Base-by-base conservation (phyloP, 2,888 invertebrate genomes). In the Seladonia tumulorum region DNA sequence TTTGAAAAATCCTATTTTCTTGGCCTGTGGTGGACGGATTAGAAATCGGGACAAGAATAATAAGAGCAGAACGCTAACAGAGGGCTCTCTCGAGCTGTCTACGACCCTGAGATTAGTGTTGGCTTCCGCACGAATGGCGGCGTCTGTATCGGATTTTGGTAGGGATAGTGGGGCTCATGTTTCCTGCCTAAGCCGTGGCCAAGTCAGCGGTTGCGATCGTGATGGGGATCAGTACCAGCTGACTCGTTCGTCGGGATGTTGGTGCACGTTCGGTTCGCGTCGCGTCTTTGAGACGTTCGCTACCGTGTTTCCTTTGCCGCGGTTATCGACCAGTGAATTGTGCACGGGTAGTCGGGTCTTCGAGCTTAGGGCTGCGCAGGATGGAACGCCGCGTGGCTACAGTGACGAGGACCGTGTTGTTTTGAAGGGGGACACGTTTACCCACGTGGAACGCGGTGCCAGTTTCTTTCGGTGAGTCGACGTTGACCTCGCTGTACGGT, bases 161-260 rank as follows among this genome's bases (percentile, higher is more conserved):
- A 42, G n/a, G 66, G 66, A 45, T 60, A 0, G 49, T 77, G 18
- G 71, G 71, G 60, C 88, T 84, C 68, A 82, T 73, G 71, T 82
- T 76, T 16, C 68, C 79, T 81, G 80, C 74, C 66, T 85, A 87
- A 82, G 76, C 85, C 88, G 81, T 87, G 88, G 76, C 83, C 35
- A 78, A 88, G 83, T 76, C 81, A 25, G 83, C 83, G 81, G 83
- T 80, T 76, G 75, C 18, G 83, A 90, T 86, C 88, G 79, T 77
- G 87, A 74, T 79, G 80, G 80, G 35, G 85, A 89, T 90, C 91
- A 91, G 92, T 92, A 91, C 92, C 93, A 93, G 93, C 93, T 92
- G 93, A 93, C 91, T 92, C 91, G 92, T 90, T 90, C 90, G 88
- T 89, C 87, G 88, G 85, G 82, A 88, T 87, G 79, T 88, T 77